phyloP scores from a whole-genome alignment of 53 echinoderm and acorn worm genomes.

The Mesocentrotus franciscanus region DNA sequence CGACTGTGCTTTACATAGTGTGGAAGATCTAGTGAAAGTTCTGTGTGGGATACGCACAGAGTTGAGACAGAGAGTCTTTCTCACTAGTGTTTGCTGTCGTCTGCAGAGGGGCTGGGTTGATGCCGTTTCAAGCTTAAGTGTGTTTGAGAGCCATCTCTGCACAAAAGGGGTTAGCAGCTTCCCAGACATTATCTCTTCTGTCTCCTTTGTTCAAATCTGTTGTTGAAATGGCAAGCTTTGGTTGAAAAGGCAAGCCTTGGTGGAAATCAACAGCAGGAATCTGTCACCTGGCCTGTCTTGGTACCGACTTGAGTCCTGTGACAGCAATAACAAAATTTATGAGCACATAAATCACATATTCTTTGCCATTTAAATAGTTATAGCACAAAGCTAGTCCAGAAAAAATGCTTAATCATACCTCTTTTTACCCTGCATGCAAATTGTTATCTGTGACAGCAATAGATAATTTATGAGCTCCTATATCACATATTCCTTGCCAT shows the following conservation, averaged over 20 bases:
- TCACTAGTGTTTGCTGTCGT: not conserved
- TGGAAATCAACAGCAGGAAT: not conserved
- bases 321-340: not conserved
- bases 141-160: slow-evolving; percentile 30
- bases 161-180: not conserved
- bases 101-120: slow-evolving; percentile 18
- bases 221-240: not conserved
- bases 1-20: slow-evolving; percentile 32
- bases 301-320: not conserved
- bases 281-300: not conserved
- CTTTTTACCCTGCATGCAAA: not conserved
- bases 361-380: not conserved
- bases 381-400: not conserved
- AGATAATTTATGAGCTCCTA: too few relatives aligned
- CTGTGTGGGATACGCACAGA: not conserved
- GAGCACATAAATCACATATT: not conserved
- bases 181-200: slow-evolving; percentile 11
- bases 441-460: not conserved
- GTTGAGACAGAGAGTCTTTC: not conserved
- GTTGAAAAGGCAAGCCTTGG: not conserved
- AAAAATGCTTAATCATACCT: slow-evolving; percentile 18
- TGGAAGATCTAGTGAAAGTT: slow-evolving; percentile 16
- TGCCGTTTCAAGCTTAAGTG: not conserved
- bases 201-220: not conserved
- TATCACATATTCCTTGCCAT: too few relatives aligned